Evolutionary conservation across 2,888 invertebrate genomes (phyloP), one percentile per base, ranked within the genome.

Genomic region (Oligia fasciuncula): DNA sequence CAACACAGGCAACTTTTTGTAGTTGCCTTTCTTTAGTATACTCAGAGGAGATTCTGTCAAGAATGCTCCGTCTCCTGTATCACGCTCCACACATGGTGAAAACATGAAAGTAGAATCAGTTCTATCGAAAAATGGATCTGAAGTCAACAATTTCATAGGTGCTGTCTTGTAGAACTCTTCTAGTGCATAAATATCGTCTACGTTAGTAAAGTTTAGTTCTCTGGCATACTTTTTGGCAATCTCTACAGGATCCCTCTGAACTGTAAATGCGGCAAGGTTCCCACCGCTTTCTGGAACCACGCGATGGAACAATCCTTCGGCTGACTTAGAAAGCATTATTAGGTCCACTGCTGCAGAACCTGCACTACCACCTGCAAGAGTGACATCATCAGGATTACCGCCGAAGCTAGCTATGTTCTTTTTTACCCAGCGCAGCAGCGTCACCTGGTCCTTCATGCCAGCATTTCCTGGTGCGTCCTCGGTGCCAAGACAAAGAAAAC

Each of bases 331-430:
- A 0, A 79, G 82, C 79, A 79, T 79, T 23, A 79, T 0, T 1
- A 79, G 29, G 8, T 79, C 82, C 0, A 57, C 82, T 19, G 79
- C 2, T 57, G 75, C 79, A 11, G 79, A 79, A 14, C 82, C 79
- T 0, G 79, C 79, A 57, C 79, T 79, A 1, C 9, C 4, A 29
- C 79, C 79, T 40, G 65, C 82, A 29, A 79, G 4, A 14, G 79
- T 93, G 0, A 94, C 91, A 66, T 94, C 93, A 67, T 92, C 74
- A 51, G 94, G 93, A 73, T 94, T 93, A 9, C 94, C 94, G 0
- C 94, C 93, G 49, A 92, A 94, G 17, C 76, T 90, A 0, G 89
- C 92, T 5, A 94, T 94, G 69, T 94, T 93, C 23, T 89, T 88
- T 29, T 92, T 85, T 4, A 94, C 93, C 94, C 94, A 94, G 0